phyloP scores from a whole-genome alignment of 1,140 invertebrate genomes.

The Galleria mellonella region DNA sequence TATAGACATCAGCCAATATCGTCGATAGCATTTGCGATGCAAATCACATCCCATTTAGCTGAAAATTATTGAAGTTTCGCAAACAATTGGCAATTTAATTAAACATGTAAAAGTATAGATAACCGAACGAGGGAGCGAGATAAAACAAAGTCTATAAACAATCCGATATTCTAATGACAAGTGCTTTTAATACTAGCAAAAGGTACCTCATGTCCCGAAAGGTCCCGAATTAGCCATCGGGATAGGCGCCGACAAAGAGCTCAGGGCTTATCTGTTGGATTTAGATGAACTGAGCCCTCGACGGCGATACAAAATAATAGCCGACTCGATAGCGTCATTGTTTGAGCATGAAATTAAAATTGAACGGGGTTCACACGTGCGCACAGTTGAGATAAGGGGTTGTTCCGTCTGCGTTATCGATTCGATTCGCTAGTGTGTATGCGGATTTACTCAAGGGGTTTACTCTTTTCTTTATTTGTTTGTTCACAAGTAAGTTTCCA shows the following conservation, averaged over 20 bases:
- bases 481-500: slow-evolving; percentile 12
- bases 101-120: slow-evolving; percentile 25
- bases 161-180: slow-evolving; percentile 50
- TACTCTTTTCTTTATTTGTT: slow-evolving; percentile 61
- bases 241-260: slow-evolving; percentile 55
- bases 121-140: not conserved
- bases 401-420: slow-evolving; percentile 42
- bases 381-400: slow-evolving; percentile 62
- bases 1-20: no score
- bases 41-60: not conserved
- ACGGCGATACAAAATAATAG: slow-evolving; percentile 68
- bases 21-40: not conserved
- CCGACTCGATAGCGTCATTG: slow-evolving; percentile 68
- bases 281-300: slow-evolving; percentile 68
- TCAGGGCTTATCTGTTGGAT: slow-evolving; percentile 60
- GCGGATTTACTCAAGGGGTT: slow-evolving; percentile 55
- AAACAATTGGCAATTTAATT: slow-evolving; percentile 30
- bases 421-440: slow-evolving; percentile 51
- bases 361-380: slow-evolving; percentile 71
- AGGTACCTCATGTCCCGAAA: no score
- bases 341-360: slow-evolving; percentile 74
- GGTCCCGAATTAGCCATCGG: slow-evolving; percentile 56
- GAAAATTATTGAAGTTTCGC: not conserved
- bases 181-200: slow-evolving; percentile 6
- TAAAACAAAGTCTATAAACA: slow-evolving; percentile 35